A percentile compares a stretch with the other conserved stretches of the same genome.
Evolutionary conservation across 2,888 invertebrate genomes (phyloP).

Genomic region (Agrypnus murinus): DNA sequence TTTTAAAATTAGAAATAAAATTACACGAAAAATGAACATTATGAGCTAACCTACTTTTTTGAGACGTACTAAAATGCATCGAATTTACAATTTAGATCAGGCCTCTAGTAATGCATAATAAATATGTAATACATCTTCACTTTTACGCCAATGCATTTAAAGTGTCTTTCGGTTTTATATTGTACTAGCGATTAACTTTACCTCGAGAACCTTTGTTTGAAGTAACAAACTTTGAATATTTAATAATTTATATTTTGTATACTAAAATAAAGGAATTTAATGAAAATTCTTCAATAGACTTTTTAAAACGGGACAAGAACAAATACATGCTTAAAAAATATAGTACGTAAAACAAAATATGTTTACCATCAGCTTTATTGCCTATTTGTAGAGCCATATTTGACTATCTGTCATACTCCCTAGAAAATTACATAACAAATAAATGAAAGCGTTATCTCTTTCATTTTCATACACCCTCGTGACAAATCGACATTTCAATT

Average conservation of each 20-base stretch:
- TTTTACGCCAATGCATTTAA: no score
- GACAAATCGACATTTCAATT: not conserved
- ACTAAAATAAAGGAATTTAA: no score
- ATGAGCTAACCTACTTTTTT: not conserved
- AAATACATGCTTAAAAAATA: no score
- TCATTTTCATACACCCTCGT: not conserved
- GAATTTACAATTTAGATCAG: slow-evolving; percentile 11
- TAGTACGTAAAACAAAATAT: no score
- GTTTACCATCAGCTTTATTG: not conserved
- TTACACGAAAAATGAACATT: not conserved
- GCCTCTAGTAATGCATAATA: not conserved
- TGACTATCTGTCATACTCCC: not conserved
- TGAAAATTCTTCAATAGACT: no score
- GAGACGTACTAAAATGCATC: not conserved
- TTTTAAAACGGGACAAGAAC: no score
- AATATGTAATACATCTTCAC: not conserved
- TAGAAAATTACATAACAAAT: not conserved
- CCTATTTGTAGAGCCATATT: not conserved
- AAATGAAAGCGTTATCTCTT: not conserved
- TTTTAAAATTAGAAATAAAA: no score
- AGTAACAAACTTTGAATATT: no score
- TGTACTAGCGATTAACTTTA: no score
- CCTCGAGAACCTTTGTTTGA: no score
- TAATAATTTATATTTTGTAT: no score
- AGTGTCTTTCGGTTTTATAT: no score